Evolutionary conservation across 2,113 vertebrate species (phyloP).

Genomic region (Setophaga coronata): DNA sequence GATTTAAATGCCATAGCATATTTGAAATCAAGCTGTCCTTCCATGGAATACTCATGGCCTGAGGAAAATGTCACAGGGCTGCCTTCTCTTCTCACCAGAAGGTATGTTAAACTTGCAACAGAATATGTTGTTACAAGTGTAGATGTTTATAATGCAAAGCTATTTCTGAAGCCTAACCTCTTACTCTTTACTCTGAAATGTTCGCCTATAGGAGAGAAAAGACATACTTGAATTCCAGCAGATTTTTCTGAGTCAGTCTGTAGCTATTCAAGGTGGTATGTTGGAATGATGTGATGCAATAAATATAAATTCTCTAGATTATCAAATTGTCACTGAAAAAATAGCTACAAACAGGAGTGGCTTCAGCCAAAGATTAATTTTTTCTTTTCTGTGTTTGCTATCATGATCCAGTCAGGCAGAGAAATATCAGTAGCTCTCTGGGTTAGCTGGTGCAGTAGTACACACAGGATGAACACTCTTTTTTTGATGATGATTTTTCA

Average conservation of each 20-base stretch:
- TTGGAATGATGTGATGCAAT: background rate
- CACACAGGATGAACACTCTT: background rate
- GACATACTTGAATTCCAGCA: background rate
- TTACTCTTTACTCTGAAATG: background rate
- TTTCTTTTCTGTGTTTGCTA: background rate
- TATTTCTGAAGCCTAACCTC: background rate
- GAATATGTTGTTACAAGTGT: constrained; percentile 11
- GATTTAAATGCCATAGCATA: constrained; percentile 59
- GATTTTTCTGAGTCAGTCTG: background rate
- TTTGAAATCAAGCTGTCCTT: constrained; percentile 62
- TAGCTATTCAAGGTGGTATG: background rate
- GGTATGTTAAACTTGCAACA: constrained; percentile 51
- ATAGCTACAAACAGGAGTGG: background rate
- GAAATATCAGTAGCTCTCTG: background rate
- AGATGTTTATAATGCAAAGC: background rate
- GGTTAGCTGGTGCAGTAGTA: background rate
- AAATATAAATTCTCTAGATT: background rate
- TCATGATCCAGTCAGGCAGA: background rate
- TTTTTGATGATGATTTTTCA: background rate
- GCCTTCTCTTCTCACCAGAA: constrained; percentile 56
- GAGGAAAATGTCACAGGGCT: constrained; percentile 62
- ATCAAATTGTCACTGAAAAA: background rate
- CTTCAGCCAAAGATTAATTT: background rate
- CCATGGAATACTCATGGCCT: constrained; percentile 58
- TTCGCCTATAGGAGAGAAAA: background rate